These are phyloP conservation scores for Gallinago stenura DNA, from an alignment of 2,797 vertebrate genomes.

Conservation along the genomic window DNA sequence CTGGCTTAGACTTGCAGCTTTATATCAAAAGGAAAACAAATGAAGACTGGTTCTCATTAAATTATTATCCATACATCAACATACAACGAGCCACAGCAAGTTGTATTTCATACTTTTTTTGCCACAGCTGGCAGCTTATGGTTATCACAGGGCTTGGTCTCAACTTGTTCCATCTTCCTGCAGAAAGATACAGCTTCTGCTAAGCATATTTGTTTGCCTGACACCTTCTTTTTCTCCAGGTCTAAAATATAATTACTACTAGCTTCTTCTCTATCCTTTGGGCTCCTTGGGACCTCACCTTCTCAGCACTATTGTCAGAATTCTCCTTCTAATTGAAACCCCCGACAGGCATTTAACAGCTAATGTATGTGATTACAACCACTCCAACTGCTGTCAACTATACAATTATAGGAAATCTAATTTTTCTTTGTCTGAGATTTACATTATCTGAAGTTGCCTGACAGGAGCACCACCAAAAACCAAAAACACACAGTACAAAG, in stretches of 20 bases:
- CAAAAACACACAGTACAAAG: background rate
- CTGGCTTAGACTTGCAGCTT: background rate
- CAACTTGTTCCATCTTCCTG: background rate
- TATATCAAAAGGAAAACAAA: slow-evolving; percentile 16
- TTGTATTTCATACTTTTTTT: background rate
- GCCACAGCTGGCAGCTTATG: background rate
- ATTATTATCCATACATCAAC: background rate
- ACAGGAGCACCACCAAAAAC: background rate
- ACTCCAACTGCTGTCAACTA: background rate
- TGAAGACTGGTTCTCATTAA: background rate
- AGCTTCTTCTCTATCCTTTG: slow-evolving; percentile 1
- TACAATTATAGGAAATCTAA: background rate
- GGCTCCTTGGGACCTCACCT: slow-evolving; percentile 1
- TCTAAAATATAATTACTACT: slow-evolving; percentile 28
- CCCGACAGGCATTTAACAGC: background rate
- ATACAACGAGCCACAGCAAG: background rate
- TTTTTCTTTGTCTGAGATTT: slow-evolving; percentile 15
- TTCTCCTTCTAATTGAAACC: background rate
- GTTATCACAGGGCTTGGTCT: background rate
- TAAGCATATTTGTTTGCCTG: background rate
- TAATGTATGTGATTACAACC: slow-evolving; percentile 9
- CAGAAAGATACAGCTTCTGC: background rate
- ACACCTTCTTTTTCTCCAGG: background rate
- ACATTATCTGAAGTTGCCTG: background rate
- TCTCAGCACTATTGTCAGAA: background rate